Conservation (phyloP, 2,113 vertebrate genomes). For the Triplophysa siluroides region DNA sequence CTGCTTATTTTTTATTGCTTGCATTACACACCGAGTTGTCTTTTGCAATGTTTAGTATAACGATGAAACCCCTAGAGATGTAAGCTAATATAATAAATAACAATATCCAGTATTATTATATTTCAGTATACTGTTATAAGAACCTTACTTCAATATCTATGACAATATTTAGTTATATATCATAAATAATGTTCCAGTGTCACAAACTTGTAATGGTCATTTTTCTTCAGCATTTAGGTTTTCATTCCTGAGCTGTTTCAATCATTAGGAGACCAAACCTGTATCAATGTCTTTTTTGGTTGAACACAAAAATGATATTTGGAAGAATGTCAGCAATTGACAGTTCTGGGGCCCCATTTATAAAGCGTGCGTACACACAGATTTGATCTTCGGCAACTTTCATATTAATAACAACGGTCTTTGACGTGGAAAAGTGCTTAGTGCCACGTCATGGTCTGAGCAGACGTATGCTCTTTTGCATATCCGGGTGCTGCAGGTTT, state of each 20-base stretch:
- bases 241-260: constrained; percentile 13
- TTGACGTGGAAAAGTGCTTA: too few relatives aligned
- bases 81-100: background rate
- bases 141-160: background rate
- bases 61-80: constrained; percentile 24
- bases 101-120: background rate
- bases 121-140: background rate
- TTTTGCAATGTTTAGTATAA: background rate
- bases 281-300: too few relatives aligned
- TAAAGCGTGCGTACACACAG: too few relatives aligned
- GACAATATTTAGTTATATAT: constrained; percentile 1
- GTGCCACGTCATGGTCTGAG: too few relatives aligned
- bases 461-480: too few relatives aligned
- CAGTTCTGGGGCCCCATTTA: too few relatives aligned
- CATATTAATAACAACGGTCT: too few relatives aligned
- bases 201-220: background rate
- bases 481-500: too few relatives aligned
- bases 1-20: background rate
- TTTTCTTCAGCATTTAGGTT: background rate
- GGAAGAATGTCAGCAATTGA: too few relatives aligned
- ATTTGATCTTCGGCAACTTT: too few relatives aligned
- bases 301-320: too few relatives aligned
- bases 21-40: background rate
- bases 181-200: background rate
- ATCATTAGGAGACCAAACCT: constrained; percentile 1